Base-by-base conservation (phyloP, 2,797 vertebrate species). In the Malacoraja senta region DNA sequence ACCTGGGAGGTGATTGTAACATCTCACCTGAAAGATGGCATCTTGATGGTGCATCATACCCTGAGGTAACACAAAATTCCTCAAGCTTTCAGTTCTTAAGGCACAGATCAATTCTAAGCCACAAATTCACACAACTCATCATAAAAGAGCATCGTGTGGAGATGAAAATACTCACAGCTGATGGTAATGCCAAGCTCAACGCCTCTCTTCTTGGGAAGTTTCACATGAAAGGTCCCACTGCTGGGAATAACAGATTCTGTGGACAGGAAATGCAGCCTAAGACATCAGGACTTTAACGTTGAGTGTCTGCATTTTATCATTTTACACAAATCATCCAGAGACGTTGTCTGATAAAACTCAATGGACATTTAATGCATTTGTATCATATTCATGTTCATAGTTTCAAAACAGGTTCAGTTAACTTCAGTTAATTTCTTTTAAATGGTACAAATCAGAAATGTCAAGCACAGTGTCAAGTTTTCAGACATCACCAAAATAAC, bases 171-270 rank as follows among this genome's bases (percentile, higher is more conserved):
- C 97, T 96, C 97, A 99, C 99, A 98, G 95, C 98, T 99, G 95
- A 99, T 99, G 93, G 98, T 98, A 95, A 99, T 98, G 58, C 99
- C 99, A 94, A 99, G 97, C 94, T 99, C 98, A 94, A 99, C 98
- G 9, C 98, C 98, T 93, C 98, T 97, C 95, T 98, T 98, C 97
- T 99, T 99, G 79, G 98, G 98, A 93, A 99, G 96, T 95, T 99
- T 99, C 94, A 99, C 98, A 0, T 99, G 98, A 95, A 99, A 99
- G 1, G 99, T 99, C 13, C 99, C 99, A 1, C 99, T 99, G 95
- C 99, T 99, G 3, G 99, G 99, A 94, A 99, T 97, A 94, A 99
- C 98, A 0, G 99, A 99, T 96, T 99, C 99, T 99, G 95, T 8
- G 15, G 71, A 53, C 35, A 74, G 24, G 6, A 91, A 12, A 53